Percentiles rank a stretch among this genome's conserved stretches.
phyloP scores from a whole-genome alignment of 2,888 invertebrate genomes.

The Cataglyphis cursor region DNA sequence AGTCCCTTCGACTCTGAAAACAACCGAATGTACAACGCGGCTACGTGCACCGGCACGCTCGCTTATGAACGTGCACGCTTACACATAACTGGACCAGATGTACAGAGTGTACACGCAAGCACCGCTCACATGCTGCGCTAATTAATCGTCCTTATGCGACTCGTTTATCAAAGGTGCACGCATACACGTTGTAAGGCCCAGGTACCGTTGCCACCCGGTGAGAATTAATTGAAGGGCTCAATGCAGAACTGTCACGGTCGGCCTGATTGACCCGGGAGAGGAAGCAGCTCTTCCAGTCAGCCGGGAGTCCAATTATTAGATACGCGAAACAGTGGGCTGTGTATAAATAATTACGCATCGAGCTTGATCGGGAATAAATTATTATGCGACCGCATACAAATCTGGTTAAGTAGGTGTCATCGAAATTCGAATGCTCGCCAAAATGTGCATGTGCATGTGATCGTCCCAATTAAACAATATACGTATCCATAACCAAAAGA shows the following conservation, averaged over 20 bases:
- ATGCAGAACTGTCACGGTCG: constrained; percentile 39
- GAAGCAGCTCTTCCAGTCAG: constrained; percentile 52
- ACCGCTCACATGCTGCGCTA: constrained; percentile 61
- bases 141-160: constrained; percentile 73
- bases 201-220: constrained; percentile 41
- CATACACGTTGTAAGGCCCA: constrained; percentile 28
- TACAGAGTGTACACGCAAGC: constrained; percentile 21
- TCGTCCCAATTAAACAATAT: constrained; percentile 48
- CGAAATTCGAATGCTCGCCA: constrained; percentile 19
- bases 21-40: constrained; percentile 57
- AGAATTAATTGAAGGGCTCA: constrained; percentile 69
- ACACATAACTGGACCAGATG: constrained; percentile 26
- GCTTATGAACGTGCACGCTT: constrained; percentile 31
- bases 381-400: constrained; percentile 48
- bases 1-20: constrained; percentile 50
- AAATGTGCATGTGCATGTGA: not conserved
- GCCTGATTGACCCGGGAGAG: constrained; percentile 45
- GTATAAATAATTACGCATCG: constrained; percentile 40
- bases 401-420: constrained; percentile 48
- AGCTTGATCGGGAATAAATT: constrained; percentile 47
- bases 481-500: constrained; percentile 24
- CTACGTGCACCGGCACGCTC: constrained; percentile 39
- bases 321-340: constrained; percentile 11
- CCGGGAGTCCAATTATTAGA: constrained; percentile 44
- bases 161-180: constrained; percentile 71